These are phyloP conservation scores for Conger conger DNA, from an alignment of 2,113 vertebrate genomes.

Conservation along the genomic window DNA sequence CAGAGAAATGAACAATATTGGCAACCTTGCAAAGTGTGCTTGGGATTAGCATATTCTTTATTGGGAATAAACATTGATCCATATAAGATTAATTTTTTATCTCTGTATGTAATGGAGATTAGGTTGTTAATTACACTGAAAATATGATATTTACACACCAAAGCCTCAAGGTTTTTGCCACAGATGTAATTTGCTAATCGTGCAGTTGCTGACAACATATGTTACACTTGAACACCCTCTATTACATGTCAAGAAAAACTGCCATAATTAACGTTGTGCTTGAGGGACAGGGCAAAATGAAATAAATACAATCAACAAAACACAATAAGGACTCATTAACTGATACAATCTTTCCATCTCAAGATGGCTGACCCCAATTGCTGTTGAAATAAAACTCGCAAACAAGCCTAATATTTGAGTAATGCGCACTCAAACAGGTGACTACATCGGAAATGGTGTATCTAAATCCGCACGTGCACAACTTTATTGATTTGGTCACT, in stretches of 20 bases:
- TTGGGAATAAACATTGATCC: conserved; percentile 13
- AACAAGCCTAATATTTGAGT: background rate
- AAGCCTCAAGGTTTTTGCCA: conserved; percentile 24
- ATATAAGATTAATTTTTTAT: conserved; percentile 26
- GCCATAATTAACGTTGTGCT: conserved; percentile 47
- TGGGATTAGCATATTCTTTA: background rate
- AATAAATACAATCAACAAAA: conserved; percentile 30
- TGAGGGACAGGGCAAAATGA: conserved; percentile 30
- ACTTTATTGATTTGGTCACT: background rate
- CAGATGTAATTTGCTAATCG: conserved; percentile 65
- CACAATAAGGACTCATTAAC: conserved; percentile 32
- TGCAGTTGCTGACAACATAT: conserved; percentile 53
- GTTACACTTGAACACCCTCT: conserved; percentile 46
- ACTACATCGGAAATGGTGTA: background rate
- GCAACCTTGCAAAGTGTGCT: background rate
- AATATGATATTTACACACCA: conserved; percentile 34
- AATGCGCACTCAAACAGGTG: background rate
- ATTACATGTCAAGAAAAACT: conserved; percentile 39
- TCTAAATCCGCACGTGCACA: background rate
- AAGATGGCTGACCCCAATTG: conserved; percentile 28
- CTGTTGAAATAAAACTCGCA: background rate
- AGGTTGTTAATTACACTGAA: conserved; percentile 40
- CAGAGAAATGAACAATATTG: background rate
- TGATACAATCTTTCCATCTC: conserved; percentile 28
- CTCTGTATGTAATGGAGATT: conserved; percentile 23